Evolutionary conservation across 2,113 vertebrate species (phyloP).

Genomic region (Alexandromys fortis): DNA sequence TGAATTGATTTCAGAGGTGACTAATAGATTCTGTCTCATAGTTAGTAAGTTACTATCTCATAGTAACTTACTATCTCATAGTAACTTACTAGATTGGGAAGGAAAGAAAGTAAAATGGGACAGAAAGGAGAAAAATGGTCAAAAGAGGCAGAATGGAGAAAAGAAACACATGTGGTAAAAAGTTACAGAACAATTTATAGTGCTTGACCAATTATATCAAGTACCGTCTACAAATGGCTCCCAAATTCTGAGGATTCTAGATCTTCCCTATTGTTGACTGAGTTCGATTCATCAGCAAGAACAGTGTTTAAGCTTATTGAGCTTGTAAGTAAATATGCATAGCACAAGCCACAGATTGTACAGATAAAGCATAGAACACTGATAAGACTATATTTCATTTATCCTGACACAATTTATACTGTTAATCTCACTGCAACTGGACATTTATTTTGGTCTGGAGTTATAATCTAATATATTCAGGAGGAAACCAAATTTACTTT

Average conservation of each 20-base stretch:
- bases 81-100: neutral
- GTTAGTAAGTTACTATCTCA: neutral
- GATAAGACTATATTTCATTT: constrained; percentile 62
- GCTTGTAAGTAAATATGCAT: neutral
- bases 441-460: constrained; percentile 64
- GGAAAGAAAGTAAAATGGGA: constrained; percentile 7
- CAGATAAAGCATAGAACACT: constrained; percentile 48
- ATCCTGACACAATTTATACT: constrained; percentile 51
- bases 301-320: constrained; percentile 35
- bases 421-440: constrained; percentile 62
- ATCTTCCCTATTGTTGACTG: neutral
- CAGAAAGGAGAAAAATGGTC: constrained; percentile 4
- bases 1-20: constrained; percentile 23
- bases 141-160: neutral
- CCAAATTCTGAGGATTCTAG: neutral
- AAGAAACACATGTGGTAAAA: neutral
- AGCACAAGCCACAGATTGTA: constrained; percentile 36
- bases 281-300: constrained; percentile 29
- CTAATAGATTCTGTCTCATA: neutral
- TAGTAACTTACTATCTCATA: neutral
- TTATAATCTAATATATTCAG: constrained; percentile 51
- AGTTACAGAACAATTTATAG: neutral
- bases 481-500: constrained; percentile 65
- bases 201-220: neutral
- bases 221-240: neutral